Percentiles rank a stretch among this genome's conserved stretches.
phyloP scores from a whole-genome alignment of 1,140 invertebrate genomes.

The Geopemphigus sp. region DNA sequence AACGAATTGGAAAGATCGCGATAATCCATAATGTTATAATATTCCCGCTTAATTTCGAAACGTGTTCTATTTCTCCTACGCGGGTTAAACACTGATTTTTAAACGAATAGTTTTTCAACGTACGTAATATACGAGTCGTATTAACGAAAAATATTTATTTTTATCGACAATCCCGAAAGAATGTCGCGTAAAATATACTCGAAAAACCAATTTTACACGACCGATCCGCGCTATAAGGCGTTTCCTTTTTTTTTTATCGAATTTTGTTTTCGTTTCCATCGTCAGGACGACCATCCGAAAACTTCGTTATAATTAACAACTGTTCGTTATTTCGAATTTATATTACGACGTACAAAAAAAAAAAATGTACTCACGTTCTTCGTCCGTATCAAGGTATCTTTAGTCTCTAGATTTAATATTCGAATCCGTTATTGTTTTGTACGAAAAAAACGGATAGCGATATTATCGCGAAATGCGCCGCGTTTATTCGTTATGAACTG shows the following conservation, averaged over 20 bases:
- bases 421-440: background rate
- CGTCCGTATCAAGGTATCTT: background rate
- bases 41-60: no score
- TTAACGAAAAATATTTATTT: background rate
- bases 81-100: no score
- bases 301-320: background rate
- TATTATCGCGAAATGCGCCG: no score
- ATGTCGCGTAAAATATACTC: background rate
- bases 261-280: background rate
- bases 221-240: background rate
- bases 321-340: background rate
- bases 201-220: background rate
- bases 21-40: no score
- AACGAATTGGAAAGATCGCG: no score
- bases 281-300: conserved; percentile 2
- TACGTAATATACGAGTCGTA: no score
- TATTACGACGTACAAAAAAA: background rate
- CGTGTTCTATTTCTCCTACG: no score
- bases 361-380: background rate
- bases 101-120: no score
- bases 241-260: conserved; percentile 20
- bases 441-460: background rate
- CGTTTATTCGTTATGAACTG: background rate
- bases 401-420: background rate
- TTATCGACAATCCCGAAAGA: background rate